These are phyloP conservation scores for Lamprologus callipterus DNA, from an alignment of 2,113 vertebrate species.

Conservation along the genomic window DNA sequence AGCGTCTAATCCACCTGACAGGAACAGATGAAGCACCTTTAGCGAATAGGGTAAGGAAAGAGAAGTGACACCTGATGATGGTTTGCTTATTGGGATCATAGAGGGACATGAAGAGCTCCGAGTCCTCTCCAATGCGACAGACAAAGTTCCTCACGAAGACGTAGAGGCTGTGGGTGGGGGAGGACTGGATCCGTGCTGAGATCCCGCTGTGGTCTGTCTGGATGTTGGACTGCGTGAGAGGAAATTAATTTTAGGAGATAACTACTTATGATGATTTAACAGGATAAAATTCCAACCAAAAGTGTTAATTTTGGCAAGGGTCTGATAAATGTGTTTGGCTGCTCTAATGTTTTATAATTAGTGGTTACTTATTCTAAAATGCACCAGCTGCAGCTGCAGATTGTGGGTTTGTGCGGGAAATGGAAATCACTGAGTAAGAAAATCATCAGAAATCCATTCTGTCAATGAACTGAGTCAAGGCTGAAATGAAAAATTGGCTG, in stretches of 20 bases:
- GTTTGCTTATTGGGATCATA: constrained; percentile 85
- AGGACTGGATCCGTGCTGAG: constrained; percentile 84
- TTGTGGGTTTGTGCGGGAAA: background rate
- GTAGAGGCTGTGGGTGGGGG: constrained; percentile 93
- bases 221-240: constrained; percentile 75
- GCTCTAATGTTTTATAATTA: background rate
- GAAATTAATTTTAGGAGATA: background rate
- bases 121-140: constrained; percentile 93
- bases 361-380: background rate
- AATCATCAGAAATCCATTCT: background rate
- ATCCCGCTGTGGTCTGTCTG: constrained; percentile 83
- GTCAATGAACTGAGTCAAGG: background rate
- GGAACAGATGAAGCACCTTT: background rate
- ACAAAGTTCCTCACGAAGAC: constrained; percentile 97
- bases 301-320: background rate
- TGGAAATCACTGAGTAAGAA: background rate
- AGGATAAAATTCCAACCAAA: background rate
- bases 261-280: background rate
- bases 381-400: background rate
- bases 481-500: background rate
- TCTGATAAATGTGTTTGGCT: background rate
- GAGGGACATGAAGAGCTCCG: constrained; percentile 96
- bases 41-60: accelerated
- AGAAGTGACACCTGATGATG: constrained; percentile 82
- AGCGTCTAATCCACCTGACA: background rate